Base-by-base conservation (phyloP, 2,888 invertebrate species). In the Nymphalis urticae region DNA sequence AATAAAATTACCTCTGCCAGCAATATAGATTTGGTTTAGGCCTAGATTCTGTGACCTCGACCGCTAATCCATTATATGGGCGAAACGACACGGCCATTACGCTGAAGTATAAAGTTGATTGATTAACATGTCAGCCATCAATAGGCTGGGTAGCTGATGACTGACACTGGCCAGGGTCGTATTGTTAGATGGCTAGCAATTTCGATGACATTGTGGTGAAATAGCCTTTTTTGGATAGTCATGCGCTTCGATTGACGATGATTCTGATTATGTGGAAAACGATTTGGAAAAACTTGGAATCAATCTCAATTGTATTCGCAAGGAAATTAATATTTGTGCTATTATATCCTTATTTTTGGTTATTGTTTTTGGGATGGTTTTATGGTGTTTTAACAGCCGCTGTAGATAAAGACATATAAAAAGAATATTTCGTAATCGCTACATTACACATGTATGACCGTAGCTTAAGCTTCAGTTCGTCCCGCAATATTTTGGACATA, bases 101-200 rank as follows among this genome's bases (percentile, higher is more conserved):
- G 27, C 17, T 27, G 27, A 54, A 54, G 64, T 59, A 58, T 68
- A 73, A 74, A 72, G 72, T 77, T 79, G 80, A 82, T 82, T 77
- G 81, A 81, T 82, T 81, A 80, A 76, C 77, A 75, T 76, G 79
- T 69, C 72, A 64, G 50, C 62, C 66, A 75, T 79, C 74, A 77
- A 79, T 75, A 67, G 76, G 74, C 71, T 48, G 64, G 58, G 65
- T 54, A 65, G 66, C 76, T 80, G 77, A 78, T 80, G 74, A 75
- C 70, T 66, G 32, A 32, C 58, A 36, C 51, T 53, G 74, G 13
- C 69, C 67, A 84, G 19, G 24, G 90, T 21, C 36, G 27, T n/a
- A 68, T 92, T 36, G 56, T 65, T 48, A 50, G 50, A 50, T 50
- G 27, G 54, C 10, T 32, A 47, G 63, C 50, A 60, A 63, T 21